These are phyloP conservation scores for Cydia splendana DNA, from an alignment of 1,140 invertebrate genomes.

Conservation along the genomic window DNA sequence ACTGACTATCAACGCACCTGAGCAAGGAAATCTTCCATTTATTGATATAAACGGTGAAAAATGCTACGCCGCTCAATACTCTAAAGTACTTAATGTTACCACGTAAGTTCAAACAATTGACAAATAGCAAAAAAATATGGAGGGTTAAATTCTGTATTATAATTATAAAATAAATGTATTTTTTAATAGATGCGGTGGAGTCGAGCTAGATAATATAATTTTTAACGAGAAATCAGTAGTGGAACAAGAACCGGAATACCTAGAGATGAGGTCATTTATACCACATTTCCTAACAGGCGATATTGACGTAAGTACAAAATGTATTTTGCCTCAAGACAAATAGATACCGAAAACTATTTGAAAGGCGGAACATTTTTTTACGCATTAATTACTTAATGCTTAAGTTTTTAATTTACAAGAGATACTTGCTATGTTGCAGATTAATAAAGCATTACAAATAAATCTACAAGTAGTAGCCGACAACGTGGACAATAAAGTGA, in stretches of 20 bases:
- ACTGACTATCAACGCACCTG: slow-evolving; percentile 36
- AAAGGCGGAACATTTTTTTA: neutral
- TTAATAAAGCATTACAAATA: slow-evolving; percentile 39
- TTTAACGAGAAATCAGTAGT: slow-evolving; percentile 37
- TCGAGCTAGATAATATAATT: slow-evolving; percentile 37
- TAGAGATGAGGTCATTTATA: slow-evolving; percentile 36
- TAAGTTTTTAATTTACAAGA: neutral
- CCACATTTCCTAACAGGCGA: slow-evolving; percentile 39
- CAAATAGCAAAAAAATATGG: neutral
- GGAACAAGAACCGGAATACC: slow-evolving; percentile 35
- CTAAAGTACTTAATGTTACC: slow-evolving; percentile 17
- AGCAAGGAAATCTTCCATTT: slow-evolving; percentile 12
- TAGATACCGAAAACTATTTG: neutral
- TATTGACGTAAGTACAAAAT: slow-evolving; percentile 39
- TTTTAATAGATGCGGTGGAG: slow-evolving; percentile 41
- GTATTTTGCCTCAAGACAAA: neutral
- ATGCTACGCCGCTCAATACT: slow-evolving; percentile 12
- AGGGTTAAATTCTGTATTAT: neutral
- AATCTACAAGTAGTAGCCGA: slow-evolving; percentile 43
- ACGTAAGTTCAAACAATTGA: slow-evolving; percentile 32
- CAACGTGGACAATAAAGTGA: slow-evolving; percentile 37
- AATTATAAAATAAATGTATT: neutral
- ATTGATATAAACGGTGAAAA: slow-evolving; percentile 20
- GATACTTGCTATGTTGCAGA: slow-evolving; percentile 23
- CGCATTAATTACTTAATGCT: neutral